Percentiles rank a stretch among this genome's conserved stretches.
Conservation (phyloP, 2,888 invertebrate genomes). For the Lysandra coridon region DNA sequence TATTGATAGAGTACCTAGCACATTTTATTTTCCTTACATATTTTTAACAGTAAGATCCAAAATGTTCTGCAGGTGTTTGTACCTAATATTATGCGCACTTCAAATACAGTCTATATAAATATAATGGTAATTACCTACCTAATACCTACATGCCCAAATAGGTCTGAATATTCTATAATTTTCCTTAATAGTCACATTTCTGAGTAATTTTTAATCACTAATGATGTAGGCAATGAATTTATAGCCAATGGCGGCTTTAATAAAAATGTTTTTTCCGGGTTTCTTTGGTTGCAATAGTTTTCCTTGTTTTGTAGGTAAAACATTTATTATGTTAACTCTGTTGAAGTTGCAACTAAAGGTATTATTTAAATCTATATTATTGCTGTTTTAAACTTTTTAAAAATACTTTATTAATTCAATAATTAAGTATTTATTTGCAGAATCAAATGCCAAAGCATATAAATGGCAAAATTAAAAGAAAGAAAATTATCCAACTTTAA, state of each 20-base stretch:
- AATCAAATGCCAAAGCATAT: no score
- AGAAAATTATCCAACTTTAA: no score
- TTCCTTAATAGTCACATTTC: not conserved
- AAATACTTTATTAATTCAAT: no score
- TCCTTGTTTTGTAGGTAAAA: not conserved
- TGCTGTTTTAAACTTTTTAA: no score
- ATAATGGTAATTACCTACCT: not conserved
- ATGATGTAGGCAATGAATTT: not conserved
- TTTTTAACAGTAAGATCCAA: not conserved
- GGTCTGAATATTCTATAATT: slow-evolving; percentile 5
- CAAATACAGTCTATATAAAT: not conserved
- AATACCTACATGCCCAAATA: not conserved
- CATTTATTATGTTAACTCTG: not conserved
- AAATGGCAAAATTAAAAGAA: no score
- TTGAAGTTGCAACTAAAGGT: no score
- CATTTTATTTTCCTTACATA: not conserved
- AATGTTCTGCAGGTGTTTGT: not conserved
- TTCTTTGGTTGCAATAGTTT: not conserved
- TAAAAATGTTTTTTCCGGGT: slow-evolving; percentile 7
- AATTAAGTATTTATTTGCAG: no score
- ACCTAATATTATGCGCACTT: not conserved
- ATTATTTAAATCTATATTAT: no score
- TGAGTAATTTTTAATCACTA: slow-evolving; percentile 4
- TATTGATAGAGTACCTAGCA: no score
- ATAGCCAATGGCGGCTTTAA: not conserved